These are phyloP conservation scores for Petrolisthes cinctipes DNA, from an alignment of 2,888 invertebrate species.

Conservation along the genomic window DNA sequence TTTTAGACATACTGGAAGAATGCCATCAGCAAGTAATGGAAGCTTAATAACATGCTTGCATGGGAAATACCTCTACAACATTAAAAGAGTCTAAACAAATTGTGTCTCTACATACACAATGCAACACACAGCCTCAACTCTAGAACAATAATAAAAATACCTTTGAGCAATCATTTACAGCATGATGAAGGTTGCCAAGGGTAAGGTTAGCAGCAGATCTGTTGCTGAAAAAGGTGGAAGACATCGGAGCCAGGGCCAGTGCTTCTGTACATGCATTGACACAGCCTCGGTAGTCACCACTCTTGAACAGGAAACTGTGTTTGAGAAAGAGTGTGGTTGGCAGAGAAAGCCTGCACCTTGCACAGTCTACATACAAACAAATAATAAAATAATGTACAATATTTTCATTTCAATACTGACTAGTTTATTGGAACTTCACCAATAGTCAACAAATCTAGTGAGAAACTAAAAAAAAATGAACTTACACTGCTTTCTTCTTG, in stretches of 20 bases:
- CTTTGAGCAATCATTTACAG: conserved; percentile 75
- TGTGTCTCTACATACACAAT: too few relatives aligned
- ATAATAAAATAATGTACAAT: conserved; percentile 1
- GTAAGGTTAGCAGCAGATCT: conserved; percentile 85
- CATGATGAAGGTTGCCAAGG: conserved; percentile 81
- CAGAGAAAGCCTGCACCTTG: background rate
- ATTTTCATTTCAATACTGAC: background rate
- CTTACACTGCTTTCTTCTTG: conserved; percentile 53
- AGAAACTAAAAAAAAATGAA: background rate
- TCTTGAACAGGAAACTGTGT: conserved; percentile 78
- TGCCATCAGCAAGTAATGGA: too few relatives aligned
- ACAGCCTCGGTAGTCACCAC: conserved; percentile 82
- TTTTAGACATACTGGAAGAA: too few relatives aligned
- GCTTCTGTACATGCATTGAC: conserved; percentile 86
- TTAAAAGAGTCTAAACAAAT: too few relatives aligned
- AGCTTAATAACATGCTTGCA: too few relatives aligned
- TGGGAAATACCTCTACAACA: too few relatives aligned
- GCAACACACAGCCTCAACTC: conserved; percentile 80
- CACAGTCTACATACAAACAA: background rate
- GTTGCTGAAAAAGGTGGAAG: conserved; percentile 81
- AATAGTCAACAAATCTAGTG: too few relatives aligned
- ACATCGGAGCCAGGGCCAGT: conserved; percentile 79
- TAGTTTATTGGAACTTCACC: background rate
- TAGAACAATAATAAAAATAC: conserved; percentile 75
- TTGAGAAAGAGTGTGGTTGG: conserved; percentile 33